Evolutionary conservation across 2,797 vertebrate species (phyloP).

Genomic region (Gambusia yucatana): DNA sequence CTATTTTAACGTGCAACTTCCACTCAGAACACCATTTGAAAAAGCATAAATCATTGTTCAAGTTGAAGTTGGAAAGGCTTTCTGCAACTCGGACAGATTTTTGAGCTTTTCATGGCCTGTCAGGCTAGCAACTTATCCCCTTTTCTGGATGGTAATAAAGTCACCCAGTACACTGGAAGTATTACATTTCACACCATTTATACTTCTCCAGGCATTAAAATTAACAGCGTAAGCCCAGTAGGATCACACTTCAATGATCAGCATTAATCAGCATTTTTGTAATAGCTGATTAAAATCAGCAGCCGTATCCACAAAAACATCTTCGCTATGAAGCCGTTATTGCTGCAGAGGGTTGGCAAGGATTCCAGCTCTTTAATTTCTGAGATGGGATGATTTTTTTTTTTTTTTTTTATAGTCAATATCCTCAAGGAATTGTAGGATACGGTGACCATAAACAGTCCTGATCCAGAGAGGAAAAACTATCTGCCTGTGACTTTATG

Average conservation of each 20-base stretch:
- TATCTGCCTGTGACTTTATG: conserved; percentile 42
- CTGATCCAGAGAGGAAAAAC: conserved; percentile 25
- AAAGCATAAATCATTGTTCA: conserved; percentile 44
- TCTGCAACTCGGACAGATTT: conserved; percentile 12
- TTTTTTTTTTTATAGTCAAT: conserved; percentile 16
- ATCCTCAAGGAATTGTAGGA: conserved; percentile 15
- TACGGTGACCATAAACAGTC: conserved; percentile 33
- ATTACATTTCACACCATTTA: conserved; percentile 47
- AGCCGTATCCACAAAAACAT: conserved; percentile 26
- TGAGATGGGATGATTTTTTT: conserved; percentile 13
- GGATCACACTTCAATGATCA: conserved; percentile 38
- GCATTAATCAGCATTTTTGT: conserved; percentile 8
- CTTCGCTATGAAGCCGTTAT: conserved; percentile 14
- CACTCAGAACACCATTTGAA: conserved; percentile 15
- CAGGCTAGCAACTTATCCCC: conserved; percentile 25
- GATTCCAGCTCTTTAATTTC: conserved; percentile 21
- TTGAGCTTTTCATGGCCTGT: conserved; percentile 16
- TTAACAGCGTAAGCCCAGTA: conserved; percentile 33
- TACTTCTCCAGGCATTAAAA: conserved; percentile 50
- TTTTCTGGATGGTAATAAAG: conserved; percentile 35
- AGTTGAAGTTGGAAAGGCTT: conserved; percentile 19
- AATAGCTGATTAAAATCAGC: conserved; percentile 27
- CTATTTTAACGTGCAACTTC: conserved; percentile 33
- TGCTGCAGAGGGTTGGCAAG: conserved; percentile 2
- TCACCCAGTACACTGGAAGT: conserved; percentile 24